These are phyloP conservation scores for Heliopora coerulea DNA, from an alignment of 92 coral and sea anemone genomes.

Conservation along the genomic window DNA sequence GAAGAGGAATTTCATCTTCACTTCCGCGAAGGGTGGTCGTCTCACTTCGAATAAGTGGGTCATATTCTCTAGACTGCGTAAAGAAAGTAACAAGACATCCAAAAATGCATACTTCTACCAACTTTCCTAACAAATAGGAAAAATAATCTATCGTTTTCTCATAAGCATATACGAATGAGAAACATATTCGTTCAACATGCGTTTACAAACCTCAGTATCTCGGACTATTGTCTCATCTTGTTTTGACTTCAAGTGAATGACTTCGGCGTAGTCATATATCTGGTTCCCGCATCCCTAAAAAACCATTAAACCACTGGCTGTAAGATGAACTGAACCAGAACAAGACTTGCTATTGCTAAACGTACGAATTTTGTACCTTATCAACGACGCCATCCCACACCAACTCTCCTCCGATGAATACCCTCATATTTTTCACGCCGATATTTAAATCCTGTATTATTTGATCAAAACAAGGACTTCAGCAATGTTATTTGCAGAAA, in stretches of 20 bases:
- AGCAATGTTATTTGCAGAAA: too few species aligned
- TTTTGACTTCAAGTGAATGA: slow-evolving; percentile 52
- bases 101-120: too few species aligned
- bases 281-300: slow-evolving; percentile 95
- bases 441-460: slow-evolving; percentile 90
- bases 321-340: too few species aligned
- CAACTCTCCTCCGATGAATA: slow-evolving; percentile 82
- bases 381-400: slow-evolving; percentile 87
- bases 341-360: too few species aligned
- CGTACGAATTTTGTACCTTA: too few species aligned
- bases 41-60: slow-evolving; percentile 70
- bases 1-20: background rate
- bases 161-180: too few species aligned
- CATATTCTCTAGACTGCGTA: too few species aligned
- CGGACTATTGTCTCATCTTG: background rate
- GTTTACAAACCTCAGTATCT: background rate
- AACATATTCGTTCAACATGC: too few species aligned
- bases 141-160: too few species aligned
- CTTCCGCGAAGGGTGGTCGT: slow-evolving; percentile 54
- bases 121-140: too few species aligned
- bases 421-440: slow-evolving; percentile 72
- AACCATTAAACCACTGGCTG: background rate
- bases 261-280: slow-evolving; percentile 88
- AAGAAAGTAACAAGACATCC: too few species aligned
- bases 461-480: too few species aligned